Evolutionary conservation across 2,797 vertebrate genomes (phyloP).

Genomic region (Phrynocephalus forsythii): DNA sequence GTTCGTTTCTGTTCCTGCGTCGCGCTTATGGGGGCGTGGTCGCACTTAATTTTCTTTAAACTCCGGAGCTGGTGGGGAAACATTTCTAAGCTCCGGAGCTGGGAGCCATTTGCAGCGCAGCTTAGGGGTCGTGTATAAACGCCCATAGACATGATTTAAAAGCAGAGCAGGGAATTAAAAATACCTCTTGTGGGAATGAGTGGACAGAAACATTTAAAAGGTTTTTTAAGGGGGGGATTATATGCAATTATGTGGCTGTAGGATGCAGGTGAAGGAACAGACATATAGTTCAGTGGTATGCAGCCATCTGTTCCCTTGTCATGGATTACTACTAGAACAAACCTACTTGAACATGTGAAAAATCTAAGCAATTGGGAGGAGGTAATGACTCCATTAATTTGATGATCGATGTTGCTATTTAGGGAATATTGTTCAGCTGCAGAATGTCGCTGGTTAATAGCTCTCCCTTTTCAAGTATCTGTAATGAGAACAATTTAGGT

Average conservation of each 20-base stretch:
- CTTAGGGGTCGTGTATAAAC: too few relatives aligned
- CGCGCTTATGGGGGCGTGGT: too few relatives aligned
- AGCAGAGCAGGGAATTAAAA: conserved; percentile 45
- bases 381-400: conserved; percentile 48
- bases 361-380: neutral
- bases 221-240: neutral
- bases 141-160: neutral
- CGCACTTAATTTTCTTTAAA: too few relatives aligned
- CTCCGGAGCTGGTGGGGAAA: too few relatives aligned
- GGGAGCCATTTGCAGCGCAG: too few relatives aligned
- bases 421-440: conserved; percentile 29
- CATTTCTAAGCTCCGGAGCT: too few relatives aligned
- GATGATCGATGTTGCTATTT: conserved; percentile 42
- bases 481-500: conserved; percentile 6
- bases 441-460: neutral
- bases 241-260: neutral
- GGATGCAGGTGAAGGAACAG: neutral
- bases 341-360: conserved; percentile 39
- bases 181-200: fast-evolving
- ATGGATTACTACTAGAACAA: neutral
- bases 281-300: neutral
- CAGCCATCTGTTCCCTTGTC: neutral
- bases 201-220: conserved; percentile 27
- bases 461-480: conserved; percentile 26
- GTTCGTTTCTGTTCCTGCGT: too few relatives aligned